Evolutionary conservation across 2,888 invertebrate species (phyloP).

Genomic region (Achlya flavicornis): DNA sequence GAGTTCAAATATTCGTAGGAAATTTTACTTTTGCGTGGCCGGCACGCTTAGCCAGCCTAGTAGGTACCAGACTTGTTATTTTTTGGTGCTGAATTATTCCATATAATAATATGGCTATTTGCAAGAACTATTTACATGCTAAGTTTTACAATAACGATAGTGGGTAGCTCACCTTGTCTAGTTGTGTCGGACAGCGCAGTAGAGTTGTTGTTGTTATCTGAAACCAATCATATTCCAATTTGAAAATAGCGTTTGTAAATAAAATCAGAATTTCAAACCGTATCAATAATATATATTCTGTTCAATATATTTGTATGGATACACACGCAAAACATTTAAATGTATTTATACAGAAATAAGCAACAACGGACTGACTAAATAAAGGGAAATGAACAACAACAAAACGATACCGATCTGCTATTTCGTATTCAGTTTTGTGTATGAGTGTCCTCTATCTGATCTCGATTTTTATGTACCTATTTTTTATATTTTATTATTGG

Average conservation of each 20-base stretch:
- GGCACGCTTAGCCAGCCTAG: too few relatives aligned
- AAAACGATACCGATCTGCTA: neutral
- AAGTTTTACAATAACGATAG: too few relatives aligned
- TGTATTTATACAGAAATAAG: neutral
- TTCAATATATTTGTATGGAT: neutral
- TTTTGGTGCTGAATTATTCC: too few relatives aligned
- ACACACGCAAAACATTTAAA: too few relatives aligned
- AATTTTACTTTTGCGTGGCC: too few relatives aligned
- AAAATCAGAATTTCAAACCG: conserved; percentile 18
- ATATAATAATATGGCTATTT: too few relatives aligned
- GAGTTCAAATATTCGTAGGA: too few relatives aligned
- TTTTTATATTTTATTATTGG: too few relatives aligned
- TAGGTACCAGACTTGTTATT: too few relatives aligned
- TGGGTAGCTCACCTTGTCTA: neutral
- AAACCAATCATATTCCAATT: conserved; percentile 21
- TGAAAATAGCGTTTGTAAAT: conserved; percentile 24
- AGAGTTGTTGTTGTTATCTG: conserved; percentile 21
- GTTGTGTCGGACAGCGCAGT: neutral
- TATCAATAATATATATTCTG: neutral
- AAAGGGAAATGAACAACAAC: neutral
- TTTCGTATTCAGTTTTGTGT: neutral
- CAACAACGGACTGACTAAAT: neutral
- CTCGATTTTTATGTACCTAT: too few relatives aligned
- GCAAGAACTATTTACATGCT: too few relatives aligned
- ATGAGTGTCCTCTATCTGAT: too few relatives aligned